Evolutionary conservation across 1,140 invertebrate species (phyloP).

Genomic region (Rhysida immarginata): DNA sequence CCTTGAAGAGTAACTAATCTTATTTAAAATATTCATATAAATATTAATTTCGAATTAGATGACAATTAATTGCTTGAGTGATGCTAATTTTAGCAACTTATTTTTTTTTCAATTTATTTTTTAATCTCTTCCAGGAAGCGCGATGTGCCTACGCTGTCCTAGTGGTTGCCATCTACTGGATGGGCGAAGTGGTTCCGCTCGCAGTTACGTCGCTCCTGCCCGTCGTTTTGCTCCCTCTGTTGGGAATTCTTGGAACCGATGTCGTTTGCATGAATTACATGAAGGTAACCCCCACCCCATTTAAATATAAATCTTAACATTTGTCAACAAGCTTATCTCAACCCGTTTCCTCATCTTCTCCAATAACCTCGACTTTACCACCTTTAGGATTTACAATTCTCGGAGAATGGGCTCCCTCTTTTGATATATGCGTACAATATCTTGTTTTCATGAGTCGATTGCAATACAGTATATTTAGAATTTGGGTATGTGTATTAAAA

Average conservation of each 20-base stretch:
- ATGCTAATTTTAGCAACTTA: too few species aligned
- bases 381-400: too few species aligned
- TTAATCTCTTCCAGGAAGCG: conserved; percentile 25
- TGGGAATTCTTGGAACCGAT: conserved; percentile 36
- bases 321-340: not conserved
- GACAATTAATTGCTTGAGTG: too few species aligned
- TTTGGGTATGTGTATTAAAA: too few species aligned
- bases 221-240: conserved; percentile 30
- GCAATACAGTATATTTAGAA: too few species aligned
- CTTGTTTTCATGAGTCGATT: too few species aligned
- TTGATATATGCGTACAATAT: too few species aligned
- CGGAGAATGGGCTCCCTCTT: too few species aligned
- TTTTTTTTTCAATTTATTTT: too few species aligned
- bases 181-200: conserved; percentile 35
- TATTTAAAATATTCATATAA: not conserved
- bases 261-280: conserved; percentile 52
- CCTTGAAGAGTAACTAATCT: not conserved
- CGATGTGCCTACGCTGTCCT: conserved; percentile 27
- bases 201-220: conserved; percentile 34
- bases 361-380: not conserved
- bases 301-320: too few species aligned
- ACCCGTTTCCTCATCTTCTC: not conserved
- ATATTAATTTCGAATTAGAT: not conserved
- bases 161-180: conserved; percentile 31
- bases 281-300: too few species aligned